Base-by-base conservation (phyloP, 2,113 vertebrate species). In the Dissostichus mawsoni region DNA sequence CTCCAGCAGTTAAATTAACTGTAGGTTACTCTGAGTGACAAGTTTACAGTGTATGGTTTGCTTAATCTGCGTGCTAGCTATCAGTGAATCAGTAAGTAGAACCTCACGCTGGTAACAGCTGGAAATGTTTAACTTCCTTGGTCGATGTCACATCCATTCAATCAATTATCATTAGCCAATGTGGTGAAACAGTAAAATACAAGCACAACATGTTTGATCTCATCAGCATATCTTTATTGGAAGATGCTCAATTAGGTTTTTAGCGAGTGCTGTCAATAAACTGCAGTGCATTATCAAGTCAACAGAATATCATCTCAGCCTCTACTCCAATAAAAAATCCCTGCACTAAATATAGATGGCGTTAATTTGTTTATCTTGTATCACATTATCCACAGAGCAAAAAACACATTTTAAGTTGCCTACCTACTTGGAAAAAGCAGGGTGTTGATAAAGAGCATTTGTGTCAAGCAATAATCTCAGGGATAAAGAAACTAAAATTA, bases 61-160 rank as follows among this genome's bases (percentile, higher is more conserved):
- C 20, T 71, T 50, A 50, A 8, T 18, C 62, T 76, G 18, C 14
- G 55, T 51, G 20, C 44, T 50, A 17, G 51, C 36, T 69, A 65
- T 65, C 74, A 62, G 20, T 66, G 41, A 47, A 57, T 62, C 53
- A 74, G 58, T 50, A 20, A 64, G 65, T 36, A 25, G 73, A 69
- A 7, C 44, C 44, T 57, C 9, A 18, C 52, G n/a, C 72, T 59
- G 77, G 20, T 52, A 69, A 61, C 74, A 85, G 76, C 76, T 87
- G 78, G 71, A 86, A 89, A 87, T 75, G 69, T 76, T 86, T 81
- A 80, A 82, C 76, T 74, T 89, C 45, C 71, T 88, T 65, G 85
- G 89, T 88, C 77, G 69, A 83, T 84, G 81, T 85, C 74, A 87
- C 69, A 87, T 85, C 72, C 77, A 77, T 65, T 72, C 84, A 82